phyloP scores from a whole-genome alignment of 1,140 invertebrate genomes.

The Drosophila seguyi region DNA sequence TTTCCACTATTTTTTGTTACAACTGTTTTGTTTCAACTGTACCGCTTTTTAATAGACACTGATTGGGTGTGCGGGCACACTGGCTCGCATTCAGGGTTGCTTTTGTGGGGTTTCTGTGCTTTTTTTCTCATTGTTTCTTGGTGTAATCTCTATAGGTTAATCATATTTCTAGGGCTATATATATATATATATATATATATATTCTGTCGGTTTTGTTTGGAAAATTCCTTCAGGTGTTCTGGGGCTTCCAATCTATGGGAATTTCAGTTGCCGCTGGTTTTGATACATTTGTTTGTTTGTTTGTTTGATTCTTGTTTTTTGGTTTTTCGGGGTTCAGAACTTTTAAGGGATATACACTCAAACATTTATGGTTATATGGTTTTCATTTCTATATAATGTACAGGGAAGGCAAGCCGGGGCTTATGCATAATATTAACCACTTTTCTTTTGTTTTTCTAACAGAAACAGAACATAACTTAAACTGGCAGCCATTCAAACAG shows the following conservation, averaged over 20 bases:
- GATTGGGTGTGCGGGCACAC: not conserved
- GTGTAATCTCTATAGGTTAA: not conserved
- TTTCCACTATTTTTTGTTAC: not conserved
- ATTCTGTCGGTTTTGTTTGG: not conserved
- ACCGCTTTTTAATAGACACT: conserved; percentile 1
- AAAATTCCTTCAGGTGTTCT: conserved; percentile 15
- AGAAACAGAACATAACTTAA: conserved; percentile 7
- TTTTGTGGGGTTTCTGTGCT: not conserved
- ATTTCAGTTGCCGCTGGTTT: conserved; percentile 7
- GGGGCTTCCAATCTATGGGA: not conserved
- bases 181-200: not conserved
- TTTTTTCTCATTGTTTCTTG: not conserved
- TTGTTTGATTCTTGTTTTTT: not conserved
- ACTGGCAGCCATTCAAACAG: conserved; percentile 47
- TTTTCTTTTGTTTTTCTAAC: not conserved
- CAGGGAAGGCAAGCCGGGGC: conserved; percentile 17
- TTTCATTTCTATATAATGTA: conserved; percentile 18
- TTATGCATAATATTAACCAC: conserved; percentile 14
- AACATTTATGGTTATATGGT: conserved; percentile 24
- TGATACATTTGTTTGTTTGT: not conserved
- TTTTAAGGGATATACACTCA: conserved; percentile 26
- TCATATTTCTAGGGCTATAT: conserved; percentile 1
- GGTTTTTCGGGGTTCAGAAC: not conserved
- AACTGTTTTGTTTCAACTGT: conserved; percentile 5
- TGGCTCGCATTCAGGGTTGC: not conserved